These are phyloP conservation scores for Antennarius maculatus DNA, from an alignment of 2,797 vertebrate genomes.

Conservation along the genomic window DNA sequence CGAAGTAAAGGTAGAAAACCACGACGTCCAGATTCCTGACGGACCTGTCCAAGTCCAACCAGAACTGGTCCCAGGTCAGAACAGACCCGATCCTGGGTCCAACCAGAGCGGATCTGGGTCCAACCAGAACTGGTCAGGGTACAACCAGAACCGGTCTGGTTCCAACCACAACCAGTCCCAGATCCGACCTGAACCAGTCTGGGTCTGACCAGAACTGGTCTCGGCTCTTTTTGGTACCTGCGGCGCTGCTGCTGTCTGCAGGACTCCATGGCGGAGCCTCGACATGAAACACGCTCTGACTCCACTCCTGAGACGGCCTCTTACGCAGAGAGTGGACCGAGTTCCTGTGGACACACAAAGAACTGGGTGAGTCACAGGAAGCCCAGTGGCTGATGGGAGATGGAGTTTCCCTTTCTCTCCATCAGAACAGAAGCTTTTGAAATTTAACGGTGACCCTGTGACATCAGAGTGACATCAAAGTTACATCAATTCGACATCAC, in stretches of 20 bases:
- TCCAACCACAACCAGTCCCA: too few species aligned
- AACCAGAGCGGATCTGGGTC: too few species aligned
- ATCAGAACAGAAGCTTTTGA: not conserved
- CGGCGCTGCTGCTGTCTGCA: not conserved
- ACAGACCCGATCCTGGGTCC: too few species aligned
- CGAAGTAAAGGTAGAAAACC: not conserved
- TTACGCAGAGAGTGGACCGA: constrained; percentile 84
- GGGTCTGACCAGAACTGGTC: not conserved
- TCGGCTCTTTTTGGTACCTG: constrained; percentile 1
- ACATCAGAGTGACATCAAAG: too few species aligned
- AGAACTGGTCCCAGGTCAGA: too few species aligned
- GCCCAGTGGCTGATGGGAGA: constrained; percentile 5
- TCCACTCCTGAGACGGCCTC: constrained; percentile 76
- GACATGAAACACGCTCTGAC: constrained; percentile 72
- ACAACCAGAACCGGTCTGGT: too few species aligned
- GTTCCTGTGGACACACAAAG: constrained; percentile 80
- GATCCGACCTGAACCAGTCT: not conserved
- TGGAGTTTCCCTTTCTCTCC: not conserved
- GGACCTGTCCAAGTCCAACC: not conserved
- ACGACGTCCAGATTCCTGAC: too few species aligned
- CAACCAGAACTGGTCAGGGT: too few species aligned
- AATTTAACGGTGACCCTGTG: not conserved
- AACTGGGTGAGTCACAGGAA: not conserved
- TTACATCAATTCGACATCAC: too few species aligned
- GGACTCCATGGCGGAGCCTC: constrained; percentile 47